Evolutionary conservation across 2,113 vertebrate genomes (phyloP).

Genomic region (Baryphthengus martii): DNA sequence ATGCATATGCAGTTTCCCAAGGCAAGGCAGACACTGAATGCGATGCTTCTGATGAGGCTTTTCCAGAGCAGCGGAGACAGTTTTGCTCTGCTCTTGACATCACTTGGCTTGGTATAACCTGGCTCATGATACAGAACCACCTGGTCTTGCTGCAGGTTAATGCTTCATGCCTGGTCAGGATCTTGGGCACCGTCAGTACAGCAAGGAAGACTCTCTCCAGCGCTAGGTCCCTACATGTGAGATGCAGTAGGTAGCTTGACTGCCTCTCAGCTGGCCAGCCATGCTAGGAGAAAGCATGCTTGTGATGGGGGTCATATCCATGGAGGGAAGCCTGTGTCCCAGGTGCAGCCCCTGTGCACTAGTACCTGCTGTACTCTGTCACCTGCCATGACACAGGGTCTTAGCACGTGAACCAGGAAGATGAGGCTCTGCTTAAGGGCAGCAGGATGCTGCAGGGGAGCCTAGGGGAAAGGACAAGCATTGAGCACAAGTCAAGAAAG

Average conservation of each 20-base stretch:
- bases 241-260: neutral
- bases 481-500: neutral
- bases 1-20: neutral
- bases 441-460: accelerated
- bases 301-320: accelerated
- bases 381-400: accelerated
- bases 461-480: neutral
- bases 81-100: neutral
- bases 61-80: neutral
- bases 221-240: neutral
- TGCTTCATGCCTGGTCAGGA: neutral
- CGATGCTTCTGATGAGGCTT: neutral
- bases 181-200: neutral
- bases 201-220: neutral
- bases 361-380: neutral
- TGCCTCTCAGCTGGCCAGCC: neutral
- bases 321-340: neutral
- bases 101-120: neutral
- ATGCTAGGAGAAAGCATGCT: neutral
- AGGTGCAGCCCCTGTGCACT: neutral
- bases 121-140: neutral
- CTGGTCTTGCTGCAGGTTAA: neutral
- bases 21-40: neutral
- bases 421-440: neutral
- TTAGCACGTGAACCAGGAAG: accelerated